Base-by-base conservation (phyloP, 2,888 invertebrate species). In the Callimorpha dominula region DNA sequence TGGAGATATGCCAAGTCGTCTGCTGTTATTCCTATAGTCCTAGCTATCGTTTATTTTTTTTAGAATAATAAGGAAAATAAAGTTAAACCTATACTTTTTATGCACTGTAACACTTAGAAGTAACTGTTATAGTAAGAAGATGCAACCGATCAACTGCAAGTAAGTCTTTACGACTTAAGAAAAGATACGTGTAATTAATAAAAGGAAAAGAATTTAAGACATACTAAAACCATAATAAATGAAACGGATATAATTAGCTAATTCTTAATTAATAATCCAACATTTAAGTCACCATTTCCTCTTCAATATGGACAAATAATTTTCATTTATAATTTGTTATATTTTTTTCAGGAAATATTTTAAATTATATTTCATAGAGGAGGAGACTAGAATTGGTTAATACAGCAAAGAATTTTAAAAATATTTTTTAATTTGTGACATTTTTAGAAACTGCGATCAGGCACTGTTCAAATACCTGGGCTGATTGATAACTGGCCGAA, bases 371-470 rank as follows among this genome's bases (percentile, higher is more conserved):
- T n/a, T 54, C 54, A 54, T 54, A 54, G n/a, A 54, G n/a, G 0
- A 54, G 31, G n/a, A 57, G 4, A 20, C 4, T 31, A 12, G 31
- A 12, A 57, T 31, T 20, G 20, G 20, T 57, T n/a, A n/a, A n/a
- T n/a, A 54, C n/a, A 54, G 17, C 17, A n/a, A 9, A n/a, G n/a
- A 9, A 2, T 52, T 20, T 52, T n/a, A n/a, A n/a, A 31, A 17
- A 1, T 15, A 40, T 52, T 65, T 42, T 52, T 66, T n/a, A 3
- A 57, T 57, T 12, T 0, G 4, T 4, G 46, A n/a, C 52, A 54
- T 62, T 69, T 65, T 62, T 70, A 73, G 70, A 74, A 71, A 62
- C 68, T 62, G 42, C 42, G 67, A 14, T 54, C n/a, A 20, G 62
- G 68, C 63, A 63, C 40, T 64, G 15, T 66, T 20, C 54, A 73